A percentile compares a stretch with the other conserved stretches of the same genome.
Conservation (phyloP, 1,140 invertebrate genomes). For the Hyposmocoma kahamanoa region DNA sequence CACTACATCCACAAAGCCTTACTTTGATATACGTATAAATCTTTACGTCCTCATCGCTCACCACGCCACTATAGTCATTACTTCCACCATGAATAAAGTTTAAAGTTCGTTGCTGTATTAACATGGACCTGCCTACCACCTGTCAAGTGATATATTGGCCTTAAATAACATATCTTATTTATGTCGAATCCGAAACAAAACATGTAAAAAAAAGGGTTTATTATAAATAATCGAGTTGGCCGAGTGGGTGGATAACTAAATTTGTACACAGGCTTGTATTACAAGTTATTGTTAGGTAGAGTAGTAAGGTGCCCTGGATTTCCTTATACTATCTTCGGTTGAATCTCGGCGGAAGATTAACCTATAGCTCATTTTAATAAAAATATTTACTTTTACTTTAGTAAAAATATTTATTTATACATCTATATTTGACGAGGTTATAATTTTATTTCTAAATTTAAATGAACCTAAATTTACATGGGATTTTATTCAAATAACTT, state of each 20-base stretch:
- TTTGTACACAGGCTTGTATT: constrained; percentile 58
- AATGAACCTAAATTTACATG: no score
- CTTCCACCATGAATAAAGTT: no score
- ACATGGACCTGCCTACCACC: constrained; percentile 55
- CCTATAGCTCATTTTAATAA: no score
- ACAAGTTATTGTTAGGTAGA: constrained; percentile 36
- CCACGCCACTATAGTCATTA: no score
- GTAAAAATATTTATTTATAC: no score
- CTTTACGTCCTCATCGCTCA: no score
- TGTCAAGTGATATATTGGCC: constrained; percentile 71
- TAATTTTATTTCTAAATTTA: no score
- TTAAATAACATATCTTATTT: constrained; percentile 74
- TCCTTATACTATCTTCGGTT: background rate
- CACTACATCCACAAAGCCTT: constrained; percentile 62
- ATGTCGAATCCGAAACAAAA: constrained; percentile 70
- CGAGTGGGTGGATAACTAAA: constrained; percentile 65
- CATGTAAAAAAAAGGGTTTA: constrained; percentile 62
- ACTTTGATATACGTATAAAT: constrained; percentile 71
- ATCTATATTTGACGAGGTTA: no score
- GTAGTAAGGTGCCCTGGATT: background rate
- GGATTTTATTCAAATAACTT: no score
- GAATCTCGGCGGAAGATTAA: no score
- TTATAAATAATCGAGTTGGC: constrained; percentile 59
- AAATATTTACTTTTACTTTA: background rate
- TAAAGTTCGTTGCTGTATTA: constrained; percentile 21